These are phyloP conservation scores for Vanessa atalanta DNA, from an alignment of 1,140 invertebrate species.

Conservation along the genomic window DNA sequence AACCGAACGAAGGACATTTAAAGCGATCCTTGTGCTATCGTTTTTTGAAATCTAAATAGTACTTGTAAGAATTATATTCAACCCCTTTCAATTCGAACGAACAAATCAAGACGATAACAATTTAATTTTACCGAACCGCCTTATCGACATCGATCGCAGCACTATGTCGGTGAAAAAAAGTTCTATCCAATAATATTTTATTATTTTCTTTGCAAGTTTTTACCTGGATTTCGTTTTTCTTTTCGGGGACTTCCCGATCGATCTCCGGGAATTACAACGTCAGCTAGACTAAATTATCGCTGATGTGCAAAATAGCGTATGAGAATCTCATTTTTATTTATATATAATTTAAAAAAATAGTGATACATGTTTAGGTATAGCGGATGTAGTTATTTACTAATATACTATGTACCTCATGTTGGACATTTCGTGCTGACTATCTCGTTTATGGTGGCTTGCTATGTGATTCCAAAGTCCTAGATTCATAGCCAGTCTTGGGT, in stretches of 20 bases:
- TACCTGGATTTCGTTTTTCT: constrained; percentile 29
- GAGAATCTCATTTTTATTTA: too few species aligned
- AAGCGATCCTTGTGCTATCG: constrained; percentile 4
- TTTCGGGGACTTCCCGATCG: constrained; percentile 26
- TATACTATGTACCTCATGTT: too few species aligned
- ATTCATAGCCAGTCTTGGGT: too few species aligned
- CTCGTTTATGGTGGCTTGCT: too few species aligned
- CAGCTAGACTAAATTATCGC: too few species aligned
- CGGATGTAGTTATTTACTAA: too few species aligned
- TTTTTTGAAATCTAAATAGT: constrained; percentile 17
- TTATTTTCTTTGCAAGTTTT: constrained; percentile 46
- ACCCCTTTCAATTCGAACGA: constrained; percentile 38
- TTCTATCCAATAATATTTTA: constrained; percentile 46
- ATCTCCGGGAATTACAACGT: constrained; percentile 24
- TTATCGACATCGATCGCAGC: constrained; percentile 38
- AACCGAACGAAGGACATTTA: neutral
- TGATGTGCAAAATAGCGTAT: too few species aligned
- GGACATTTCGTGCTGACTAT: too few species aligned
- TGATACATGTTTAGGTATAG: too few species aligned
- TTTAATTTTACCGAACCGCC: constrained; percentile 40
- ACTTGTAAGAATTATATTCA: constrained; percentile 18
- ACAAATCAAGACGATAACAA: constrained; percentile 50
- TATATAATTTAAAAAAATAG: too few species aligned
- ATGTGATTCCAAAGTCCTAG: too few species aligned
- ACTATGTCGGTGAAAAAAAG: constrained; percentile 29